Conservation (phyloP, 2,888 invertebrate species). For the Phrixothrix hirtus region DNA sequence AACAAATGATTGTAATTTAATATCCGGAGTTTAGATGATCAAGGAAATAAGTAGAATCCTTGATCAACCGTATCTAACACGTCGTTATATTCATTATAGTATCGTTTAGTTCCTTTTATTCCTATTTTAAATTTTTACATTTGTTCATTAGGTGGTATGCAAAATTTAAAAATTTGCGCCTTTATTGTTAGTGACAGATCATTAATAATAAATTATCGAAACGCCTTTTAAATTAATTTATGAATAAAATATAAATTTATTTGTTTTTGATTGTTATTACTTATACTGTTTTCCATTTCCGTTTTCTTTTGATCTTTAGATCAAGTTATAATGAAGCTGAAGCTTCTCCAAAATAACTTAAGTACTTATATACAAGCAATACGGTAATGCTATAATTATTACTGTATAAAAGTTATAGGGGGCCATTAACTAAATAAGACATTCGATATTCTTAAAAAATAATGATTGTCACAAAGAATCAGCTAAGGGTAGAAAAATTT, state of each 20-base stretch:
- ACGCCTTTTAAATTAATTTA: too few species aligned
- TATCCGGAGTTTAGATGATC: slow-evolving; percentile 49
- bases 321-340: too few species aligned
- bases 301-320: too few species aligned
- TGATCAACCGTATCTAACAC: slow-evolving; percentile 36
- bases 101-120: slow-evolving; percentile 1
- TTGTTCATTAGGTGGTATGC: too few species aligned
- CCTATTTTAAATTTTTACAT: not conserved
- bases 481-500: slow-evolving; percentile 29
- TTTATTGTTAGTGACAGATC: too few species aligned
- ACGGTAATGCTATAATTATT: slow-evolving; percentile 20
- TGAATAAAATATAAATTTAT: too few species aligned
- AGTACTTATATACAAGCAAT: slow-evolving; percentile 16
- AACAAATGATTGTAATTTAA: slow-evolving; percentile 58
- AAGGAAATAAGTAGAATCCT: slow-evolving; percentile 52
- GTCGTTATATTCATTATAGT: slow-evolving; percentile 20
- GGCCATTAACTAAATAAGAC: slow-evolving; percentile 24
- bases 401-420: slow-evolving; percentile 16
- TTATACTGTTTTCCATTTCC: too few species aligned
- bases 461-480: slow-evolving; percentile 20
- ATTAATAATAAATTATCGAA: too few species aligned
- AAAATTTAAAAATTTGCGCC: too few species aligned
- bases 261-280: too few species aligned
- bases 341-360: slow-evolving; percentile 23
- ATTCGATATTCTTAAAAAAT: slow-evolving; percentile 31